Evolutionary conservation across 1,140 invertebrate genomes (phyloP).

Genomic region (Zelostemma sp.): DNA sequence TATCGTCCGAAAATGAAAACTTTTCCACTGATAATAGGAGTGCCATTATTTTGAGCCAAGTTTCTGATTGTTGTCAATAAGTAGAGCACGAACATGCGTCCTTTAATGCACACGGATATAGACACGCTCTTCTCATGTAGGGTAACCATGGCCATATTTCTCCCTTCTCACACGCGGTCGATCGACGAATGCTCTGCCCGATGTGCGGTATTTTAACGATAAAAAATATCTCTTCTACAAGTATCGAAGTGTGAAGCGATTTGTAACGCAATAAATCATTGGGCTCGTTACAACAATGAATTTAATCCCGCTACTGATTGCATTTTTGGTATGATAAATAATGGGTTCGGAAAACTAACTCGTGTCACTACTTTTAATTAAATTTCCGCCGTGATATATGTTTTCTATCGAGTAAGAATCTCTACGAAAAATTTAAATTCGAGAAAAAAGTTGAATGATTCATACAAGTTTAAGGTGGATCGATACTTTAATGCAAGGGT

Average conservation of each 20-base stretch:
- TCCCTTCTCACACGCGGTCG: slow-evolving; percentile 33
- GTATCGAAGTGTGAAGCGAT: not conserved
- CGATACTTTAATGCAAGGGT: too few species aligned
- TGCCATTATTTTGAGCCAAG: slow-evolving; percentile 41
- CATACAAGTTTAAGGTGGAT: too few species aligned
- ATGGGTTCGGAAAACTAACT: too few species aligned
- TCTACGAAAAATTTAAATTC: too few species aligned
- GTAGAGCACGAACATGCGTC: slow-evolving; percentile 46
- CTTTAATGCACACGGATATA: slow-evolving; percentile 49
- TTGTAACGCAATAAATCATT: not conserved
- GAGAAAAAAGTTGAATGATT: too few species aligned
- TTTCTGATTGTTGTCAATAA: slow-evolving; percentile 46
- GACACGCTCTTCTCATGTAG: slow-evolving; percentile 35
- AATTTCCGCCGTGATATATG: too few species aligned
- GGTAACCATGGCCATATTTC: slow-evolving; percentile 42
- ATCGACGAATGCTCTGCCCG: slow-evolving; percentile 46
- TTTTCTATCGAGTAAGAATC: too few species aligned
- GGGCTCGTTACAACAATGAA: too few species aligned
- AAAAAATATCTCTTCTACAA: slow-evolving; percentile 16
- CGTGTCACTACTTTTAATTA: too few species aligned
- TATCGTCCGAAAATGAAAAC: slow-evolving; percentile 9
- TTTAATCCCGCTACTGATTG: too few species aligned
- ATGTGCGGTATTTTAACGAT: slow-evolving; percentile 30
- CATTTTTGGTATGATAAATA: too few species aligned
- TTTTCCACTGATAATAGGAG: slow-evolving; percentile 29